Evolutionary conservation across 1,140 invertebrate species (phyloP), one percentile per base, ranked within the genome.

Genomic region (Drosophila bipectinata): DNA sequence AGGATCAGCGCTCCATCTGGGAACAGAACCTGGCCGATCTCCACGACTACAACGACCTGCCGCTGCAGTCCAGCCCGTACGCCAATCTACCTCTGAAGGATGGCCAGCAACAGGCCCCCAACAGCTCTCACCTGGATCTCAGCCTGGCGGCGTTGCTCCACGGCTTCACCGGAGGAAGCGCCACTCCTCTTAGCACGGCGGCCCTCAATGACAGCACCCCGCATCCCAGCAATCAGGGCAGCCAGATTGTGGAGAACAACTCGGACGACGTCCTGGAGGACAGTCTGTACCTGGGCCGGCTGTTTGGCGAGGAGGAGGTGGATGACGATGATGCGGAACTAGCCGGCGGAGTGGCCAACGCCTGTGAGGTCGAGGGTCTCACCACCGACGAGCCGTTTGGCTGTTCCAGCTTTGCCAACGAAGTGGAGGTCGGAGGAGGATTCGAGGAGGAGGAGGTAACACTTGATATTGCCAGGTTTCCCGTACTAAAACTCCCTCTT

Each of bases 1-100:
- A 80, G 26, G 91, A 91, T 55, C 72, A 84, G 39, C 79, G 77
- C 32, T 91, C 91, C n/a, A 79, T 92, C 8, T 85, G 80, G 80
- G 91, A 92, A 53, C 91, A 92, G 41, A 92, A 92, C 49, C 56
- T 92, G 8, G 91, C 91, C 2, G 91, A 92, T 83, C 55, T 92
- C 28, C 72, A 78, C 28, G 91, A 92, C 45, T 92, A 83, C 55
- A 91, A 90, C 10, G 91, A 92, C 60, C 51, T 89, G 18, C 74
- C 84, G 1, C 67, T 87, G 2, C 67, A 78, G 8, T 44, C 74
- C 55, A 90, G 69, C 71, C 87, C 79, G 4, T 91, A 91, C 57
- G 87, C 76, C 9, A 76, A 88, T 62, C 59, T 92, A 45, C 91
- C 91, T 5, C 68, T 91, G 5, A 92, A 92, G 60, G 90, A 92